phyloP scores from a whole-genome alignment of 2,113 vertebrate species.

The Bagarius yarrelli region DNA sequence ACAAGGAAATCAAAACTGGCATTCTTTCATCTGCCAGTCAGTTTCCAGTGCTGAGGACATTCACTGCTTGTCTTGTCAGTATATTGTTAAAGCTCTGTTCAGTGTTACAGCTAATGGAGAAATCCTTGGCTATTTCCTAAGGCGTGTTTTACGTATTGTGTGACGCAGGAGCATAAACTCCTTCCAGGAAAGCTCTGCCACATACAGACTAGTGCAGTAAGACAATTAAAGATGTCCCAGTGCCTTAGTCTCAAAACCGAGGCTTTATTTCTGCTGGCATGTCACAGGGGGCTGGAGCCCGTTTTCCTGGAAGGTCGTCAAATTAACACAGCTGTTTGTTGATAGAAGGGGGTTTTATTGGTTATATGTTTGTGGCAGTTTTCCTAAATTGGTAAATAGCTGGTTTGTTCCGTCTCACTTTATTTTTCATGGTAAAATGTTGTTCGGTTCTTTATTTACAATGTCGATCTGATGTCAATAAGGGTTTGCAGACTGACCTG shows the following conservation, averaged over 20 bases:
- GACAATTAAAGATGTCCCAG: constrained; percentile 51
- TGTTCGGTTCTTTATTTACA: background rate
- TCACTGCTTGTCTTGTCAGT: background rate
- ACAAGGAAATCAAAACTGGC: constrained; percentile 8
- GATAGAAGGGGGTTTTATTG: constrained; percentile 8
- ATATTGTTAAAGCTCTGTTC: background rate
- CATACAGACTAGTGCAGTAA: constrained; percentile 31
- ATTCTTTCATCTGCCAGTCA: constrained; percentile 1
- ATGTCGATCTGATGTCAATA: too few relatives aligned
- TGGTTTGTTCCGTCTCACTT: constrained; percentile 5
- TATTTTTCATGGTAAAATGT: constrained; percentile 9
- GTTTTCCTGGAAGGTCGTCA: constrained; percentile 24
- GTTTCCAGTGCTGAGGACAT: background rate
- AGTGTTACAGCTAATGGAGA: background rate
- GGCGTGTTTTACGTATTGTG: background rate
- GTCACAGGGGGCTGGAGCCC: constrained; percentile 4
- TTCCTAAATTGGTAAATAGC: constrained; percentile 22
- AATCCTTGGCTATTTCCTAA: constrained; percentile 3
- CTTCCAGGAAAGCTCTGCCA: constrained; percentile 36
- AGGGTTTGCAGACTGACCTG: background rate
- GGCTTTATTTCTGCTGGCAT: constrained; percentile 1
- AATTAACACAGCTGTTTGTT: constrained; percentile 31
- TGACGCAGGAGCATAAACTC: constrained; percentile 43
- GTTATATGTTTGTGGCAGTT: background rate
- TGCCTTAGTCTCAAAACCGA: constrained; percentile 33